Base-by-base conservation (phyloP, 64 coral and sea anemone genomes). In the Astreopora myriophthalma region DNA sequence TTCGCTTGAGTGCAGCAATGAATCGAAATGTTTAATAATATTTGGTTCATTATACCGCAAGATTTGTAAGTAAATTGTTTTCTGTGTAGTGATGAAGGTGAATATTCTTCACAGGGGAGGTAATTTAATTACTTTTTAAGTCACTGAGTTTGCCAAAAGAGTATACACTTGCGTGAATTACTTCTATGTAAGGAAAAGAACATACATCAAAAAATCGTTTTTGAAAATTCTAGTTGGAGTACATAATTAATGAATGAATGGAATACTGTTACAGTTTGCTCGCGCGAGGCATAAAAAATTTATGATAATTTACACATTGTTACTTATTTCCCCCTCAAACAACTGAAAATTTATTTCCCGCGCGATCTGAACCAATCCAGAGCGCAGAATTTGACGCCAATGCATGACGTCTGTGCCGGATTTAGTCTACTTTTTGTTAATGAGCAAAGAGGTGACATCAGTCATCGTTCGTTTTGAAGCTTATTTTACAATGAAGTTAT, bases 281-380 rank as follows among this genome's bases (percentile, higher is more conserved):
- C 66, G 76, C 48, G 51, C 80, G 83, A 82, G 66, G 62, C 92
- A 94, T 94, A 22, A 33, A 94, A 94, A 89, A 88, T 94, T 94
- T 44, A 94, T 94, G 55, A 83, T 8, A 38, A 34, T 73, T 67
- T 60, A 84, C 49, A 83, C 75, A 74, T 63, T 82, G 48, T 62
- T 42, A 74, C 71, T 71, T 27, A 74, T 73, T 88, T 93, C 26
- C 33, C 8, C 65, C 22, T 37, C 52, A 65, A 34, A 66, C 55
- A 36, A 26, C 16, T 64, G 32, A 83, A 62, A 83, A 64, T 64
- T 37, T 63, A 65, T 64, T 83, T 83, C 6, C 10, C 8, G 30
- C 79, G 20, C 31, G 17, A n/a, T 33, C 35, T 23, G 57, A 38
- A 24, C 58, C 57, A 65, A 83, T 39, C 28, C 19, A 64, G 3